Conservation (phyloP, 2,797 vertebrate genomes). For the Pachyuromys duprasi region DNA sequence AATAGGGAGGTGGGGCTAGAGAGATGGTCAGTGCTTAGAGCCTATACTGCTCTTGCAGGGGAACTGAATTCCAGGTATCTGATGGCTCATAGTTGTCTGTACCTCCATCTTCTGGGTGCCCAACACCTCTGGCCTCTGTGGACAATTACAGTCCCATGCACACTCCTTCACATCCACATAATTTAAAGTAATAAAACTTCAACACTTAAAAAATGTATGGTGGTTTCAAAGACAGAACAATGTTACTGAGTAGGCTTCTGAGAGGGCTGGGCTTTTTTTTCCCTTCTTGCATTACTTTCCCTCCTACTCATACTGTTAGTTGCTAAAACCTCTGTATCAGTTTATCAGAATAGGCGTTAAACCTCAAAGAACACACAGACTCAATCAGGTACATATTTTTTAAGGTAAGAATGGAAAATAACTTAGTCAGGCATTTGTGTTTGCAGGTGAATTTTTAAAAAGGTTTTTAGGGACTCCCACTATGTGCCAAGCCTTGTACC, state of each 20-base stretch:
- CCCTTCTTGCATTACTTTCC: slow-evolving; percentile 16
- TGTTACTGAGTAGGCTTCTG: not conserved
- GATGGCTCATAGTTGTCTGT: not conserved
- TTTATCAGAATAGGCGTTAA: slow-evolving; percentile 79
- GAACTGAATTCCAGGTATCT: not conserved
- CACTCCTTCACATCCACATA: not conserved
- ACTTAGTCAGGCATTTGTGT: slow-evolving; percentile 51
- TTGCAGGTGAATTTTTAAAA: not conserved
- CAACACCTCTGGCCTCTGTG: not conserved
- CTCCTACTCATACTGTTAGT: slow-evolving; percentile 72
- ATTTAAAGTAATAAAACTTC: not conserved
- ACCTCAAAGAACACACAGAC: slow-evolving; percentile 75
- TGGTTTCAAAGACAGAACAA: slow-evolving; percentile 1
- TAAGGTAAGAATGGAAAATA: slow-evolving; percentile 70
- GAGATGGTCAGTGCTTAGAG: not conserved
- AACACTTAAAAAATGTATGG: not conserved
- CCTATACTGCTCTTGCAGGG: not conserved
- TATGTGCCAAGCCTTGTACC: not conserved
- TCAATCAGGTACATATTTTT: slow-evolving; percentile 67
- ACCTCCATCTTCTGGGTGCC: not conserved
- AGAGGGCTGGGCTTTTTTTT: not conserved
- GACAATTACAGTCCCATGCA: not conserved
- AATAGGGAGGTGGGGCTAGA: not conserved
- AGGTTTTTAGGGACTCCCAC: slow-evolving; percentile 12
- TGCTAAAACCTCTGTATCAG: slow-evolving; percentile 76